A percentile compares a stretch with the other conserved stretches of the same genome.
Conservation (phyloP, 2,797 vertebrate species). For the Eidolon dupreanum region DNA sequence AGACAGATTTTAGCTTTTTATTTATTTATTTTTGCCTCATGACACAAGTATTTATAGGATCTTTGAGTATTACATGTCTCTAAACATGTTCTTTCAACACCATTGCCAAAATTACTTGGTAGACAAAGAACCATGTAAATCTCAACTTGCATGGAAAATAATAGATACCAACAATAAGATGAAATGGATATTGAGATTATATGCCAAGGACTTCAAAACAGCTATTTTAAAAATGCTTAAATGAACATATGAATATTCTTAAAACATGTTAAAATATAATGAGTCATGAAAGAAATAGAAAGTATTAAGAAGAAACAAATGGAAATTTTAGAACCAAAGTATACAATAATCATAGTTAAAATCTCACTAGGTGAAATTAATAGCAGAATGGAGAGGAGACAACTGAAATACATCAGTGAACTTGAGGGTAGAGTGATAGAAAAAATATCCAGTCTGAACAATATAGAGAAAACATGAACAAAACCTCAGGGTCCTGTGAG, state of each 20-base stretch:
- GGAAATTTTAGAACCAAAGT: not conserved
- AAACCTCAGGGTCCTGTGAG: not conserved
- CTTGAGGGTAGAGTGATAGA: not conserved
- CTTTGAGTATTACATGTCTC: not conserved
- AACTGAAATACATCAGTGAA: not conserved
- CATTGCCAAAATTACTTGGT: not conserved
- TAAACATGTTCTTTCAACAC: not conserved
- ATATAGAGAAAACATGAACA: not conserved
- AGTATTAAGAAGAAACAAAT: not conserved
- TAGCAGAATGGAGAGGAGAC: not conserved
- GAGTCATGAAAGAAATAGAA: not conserved
- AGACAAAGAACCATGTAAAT: not conserved
- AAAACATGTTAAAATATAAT: conserved; percentile 6
- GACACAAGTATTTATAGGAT: conserved; percentile 31
- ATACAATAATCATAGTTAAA: not conserved
- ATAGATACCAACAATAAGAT: not conserved
- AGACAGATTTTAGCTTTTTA: not conserved
- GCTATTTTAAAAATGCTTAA: not conserved
- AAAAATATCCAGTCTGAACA: not conserved
- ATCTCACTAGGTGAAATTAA: not conserved
- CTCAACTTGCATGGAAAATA: not conserved
- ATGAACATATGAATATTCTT: not conserved
- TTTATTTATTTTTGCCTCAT: not conserved
- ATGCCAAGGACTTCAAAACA: not conserved
- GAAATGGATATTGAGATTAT: not conserved